Base-by-base conservation (phyloP, 1,140 invertebrate species). In the Psix sp. region DNA sequence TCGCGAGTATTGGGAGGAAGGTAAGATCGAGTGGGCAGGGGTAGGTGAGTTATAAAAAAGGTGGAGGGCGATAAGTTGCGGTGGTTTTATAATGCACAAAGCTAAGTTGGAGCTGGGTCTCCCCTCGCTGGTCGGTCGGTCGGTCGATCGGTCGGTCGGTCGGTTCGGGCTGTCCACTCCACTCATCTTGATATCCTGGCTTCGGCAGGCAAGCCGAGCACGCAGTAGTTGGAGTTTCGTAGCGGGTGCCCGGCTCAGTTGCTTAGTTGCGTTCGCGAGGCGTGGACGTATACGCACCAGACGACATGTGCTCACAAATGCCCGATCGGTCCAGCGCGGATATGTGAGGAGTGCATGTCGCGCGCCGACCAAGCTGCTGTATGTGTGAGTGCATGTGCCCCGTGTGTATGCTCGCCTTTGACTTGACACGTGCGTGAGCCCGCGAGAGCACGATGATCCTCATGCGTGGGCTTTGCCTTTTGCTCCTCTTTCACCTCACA, bases 261-360 rank as follows among this genome's bases (percentile, higher is more conserved):
- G 81, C 74, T 82, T 71, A 51, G 66, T 78, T 72, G 81, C 80
- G 76, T 73, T 84, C 78, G 80, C 57, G 67, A 71, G 51, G 57
- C 57, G 54, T 71, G 51, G 57, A 71, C 51, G 67, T 56, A 26
- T 10, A 14, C 26, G 17, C 14, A 21, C 39, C 15, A 57, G 26
- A 52, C 54, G 42, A 56, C 62, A 72, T 72, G 68, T 35, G 45
- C 38, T 43, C 59, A 39, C 59, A 59, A 52, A 42, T 56, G 59
- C 52, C 52, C 21, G 15, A 72, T 49, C 52, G 51, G 59, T 65
- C 35, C 51, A 71, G 57, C 35, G 52, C 42, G 56, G 42, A 7
- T 40, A 74, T 75, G 77, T 79, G 79, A 74, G 36, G 13, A 24
- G 42, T 26, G 13, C 11, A 24, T 43, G 43, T 35, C 48, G 39